Percentiles rank a stretch among this genome's conserved stretches.
Evolutionary conservation across 2,888 invertebrate genomes (phyloP).

Genomic region (Rhorus exstirpatorius): DNA sequence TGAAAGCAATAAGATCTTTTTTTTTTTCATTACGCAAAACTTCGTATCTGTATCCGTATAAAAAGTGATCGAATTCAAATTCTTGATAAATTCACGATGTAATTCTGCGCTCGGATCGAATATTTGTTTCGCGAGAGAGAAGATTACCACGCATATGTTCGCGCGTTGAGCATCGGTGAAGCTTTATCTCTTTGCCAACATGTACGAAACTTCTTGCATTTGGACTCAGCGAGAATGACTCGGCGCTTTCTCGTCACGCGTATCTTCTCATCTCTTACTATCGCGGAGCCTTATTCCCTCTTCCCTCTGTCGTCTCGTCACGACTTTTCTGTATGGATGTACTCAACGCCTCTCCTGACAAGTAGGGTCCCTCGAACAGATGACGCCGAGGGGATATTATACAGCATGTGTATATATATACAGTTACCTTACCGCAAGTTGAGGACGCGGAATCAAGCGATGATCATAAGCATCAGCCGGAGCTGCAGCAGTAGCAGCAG

Average conservation of each 20-base stretch:
- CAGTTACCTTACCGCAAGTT: constrained; percentile 35
- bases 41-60: constrained; percentile 1
- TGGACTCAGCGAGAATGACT: constrained; percentile 70
- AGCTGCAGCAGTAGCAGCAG: background rate
- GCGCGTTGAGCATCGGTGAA: background rate
- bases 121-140: constrained; percentile 31
- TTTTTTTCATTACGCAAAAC: background rate
- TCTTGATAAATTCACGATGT: constrained; percentile 55
- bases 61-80: constrained; percentile 37
- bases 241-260: constrained; percentile 58
- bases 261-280: constrained; percentile 11
- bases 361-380: constrained; percentile 66
- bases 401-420: background rate
- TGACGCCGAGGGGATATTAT: constrained; percentile 59
- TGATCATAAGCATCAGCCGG: constrained; percentile 51
- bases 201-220: constrained; percentile 18
- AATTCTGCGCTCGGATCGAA: constrained; percentile 33
- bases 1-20: background rate
- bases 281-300: constrained; percentile 32
- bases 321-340: constrained; percentile 38
- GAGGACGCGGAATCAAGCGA: constrained; percentile 53
- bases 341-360: constrained; percentile 64
- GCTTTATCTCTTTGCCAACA: constrained; percentile 12
- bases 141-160: background rate
- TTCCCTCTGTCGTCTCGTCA: constrained; percentile 24